Evolutionary conservation across 1,140 invertebrate genomes (phyloP), one percentile per base, ranked within the genome.

Genomic region (Ceratoteleas bidentatus): DNA sequence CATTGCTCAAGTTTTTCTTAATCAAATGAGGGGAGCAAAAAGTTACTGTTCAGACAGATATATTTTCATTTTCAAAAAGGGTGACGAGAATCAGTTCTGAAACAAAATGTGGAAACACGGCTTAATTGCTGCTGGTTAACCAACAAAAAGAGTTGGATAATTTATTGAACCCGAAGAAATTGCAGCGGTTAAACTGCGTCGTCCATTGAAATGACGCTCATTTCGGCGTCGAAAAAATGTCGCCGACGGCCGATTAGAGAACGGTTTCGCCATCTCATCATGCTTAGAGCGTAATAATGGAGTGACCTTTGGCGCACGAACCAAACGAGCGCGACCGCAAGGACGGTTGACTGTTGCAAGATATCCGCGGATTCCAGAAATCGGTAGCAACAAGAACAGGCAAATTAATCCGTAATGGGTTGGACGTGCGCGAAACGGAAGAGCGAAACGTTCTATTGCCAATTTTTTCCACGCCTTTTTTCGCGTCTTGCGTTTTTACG

Each of bases 241-340:
- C 64, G 40, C 33, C 57, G 52, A 45, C n/a, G 10, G 15, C 61
- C 62, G 64, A 49, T 76, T 76, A 76, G 64, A 68, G 38, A 61
- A 68, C 54, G 50, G 64, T 77, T 77, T 68, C 57, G 14, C 56
- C 62, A 76, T 76, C 73, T 54, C 56, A 68, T 77, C 74, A 58
- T 50, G 74, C 58, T 77, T 24, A 54, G 50, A 68, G 16, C 38
- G 74, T 69, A 77, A 77, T 77, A 69, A 77, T 50, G 56, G 74
- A 54, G 58, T 77, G 74, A 77, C 74, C 74, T 77, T 77, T 77
- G 65, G 14, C 38, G 65, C 62, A 56, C 74, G 64, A 77, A 62
- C 69, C 74, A 50, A 77, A 65, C 45, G n/a, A 77, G 24, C 47
- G 73, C 65, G 65, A 77, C 74, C 74, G 74, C 74, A 77, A 78